phyloP scores from a whole-genome alignment of 64 coral and sea anemone genomes.

The Actinia tenebrosa region DNA sequence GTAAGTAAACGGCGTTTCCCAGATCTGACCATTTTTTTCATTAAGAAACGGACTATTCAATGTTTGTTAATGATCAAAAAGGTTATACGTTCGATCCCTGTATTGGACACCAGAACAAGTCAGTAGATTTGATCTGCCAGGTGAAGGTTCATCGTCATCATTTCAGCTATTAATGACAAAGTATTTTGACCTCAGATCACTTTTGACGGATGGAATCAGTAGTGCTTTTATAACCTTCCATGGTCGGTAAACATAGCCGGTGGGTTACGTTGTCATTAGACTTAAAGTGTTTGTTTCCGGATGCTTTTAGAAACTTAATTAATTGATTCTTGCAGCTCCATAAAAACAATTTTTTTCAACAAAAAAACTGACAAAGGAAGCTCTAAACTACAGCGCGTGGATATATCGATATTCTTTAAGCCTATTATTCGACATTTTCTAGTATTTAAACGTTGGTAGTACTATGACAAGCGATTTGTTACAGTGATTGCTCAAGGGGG shows the following conservation, averaged over 20 bases:
- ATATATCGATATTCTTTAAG: neutral
- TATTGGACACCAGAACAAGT: no score
- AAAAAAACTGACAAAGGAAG: neutral
- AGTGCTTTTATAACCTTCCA: neutral
- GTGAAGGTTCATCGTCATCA: neutral
- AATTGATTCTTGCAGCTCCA: neutral
- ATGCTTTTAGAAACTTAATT: conserved; percentile 30
- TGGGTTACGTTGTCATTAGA: neutral
- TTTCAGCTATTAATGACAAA: neutral
- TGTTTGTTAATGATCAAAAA: no score
- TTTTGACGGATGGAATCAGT: neutral
- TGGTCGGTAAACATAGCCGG: neutral
- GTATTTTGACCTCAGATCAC: neutral
- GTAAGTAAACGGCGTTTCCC: no score
- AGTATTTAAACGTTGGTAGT: neutral
- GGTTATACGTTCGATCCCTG: no score
- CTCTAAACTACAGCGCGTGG: neutral
- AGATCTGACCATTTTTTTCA: no score
- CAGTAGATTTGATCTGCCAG: no score
- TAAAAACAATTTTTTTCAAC: neutral
- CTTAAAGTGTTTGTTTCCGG: conserved; percentile 24
- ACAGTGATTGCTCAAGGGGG: neutral
- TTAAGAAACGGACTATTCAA: no score
- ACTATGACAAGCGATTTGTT: neutral
- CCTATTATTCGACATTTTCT: no score